phyloP scores from a whole-genome alignment of 2,888 invertebrate genomes.

The Ganaspis brasiliensis region DNA sequence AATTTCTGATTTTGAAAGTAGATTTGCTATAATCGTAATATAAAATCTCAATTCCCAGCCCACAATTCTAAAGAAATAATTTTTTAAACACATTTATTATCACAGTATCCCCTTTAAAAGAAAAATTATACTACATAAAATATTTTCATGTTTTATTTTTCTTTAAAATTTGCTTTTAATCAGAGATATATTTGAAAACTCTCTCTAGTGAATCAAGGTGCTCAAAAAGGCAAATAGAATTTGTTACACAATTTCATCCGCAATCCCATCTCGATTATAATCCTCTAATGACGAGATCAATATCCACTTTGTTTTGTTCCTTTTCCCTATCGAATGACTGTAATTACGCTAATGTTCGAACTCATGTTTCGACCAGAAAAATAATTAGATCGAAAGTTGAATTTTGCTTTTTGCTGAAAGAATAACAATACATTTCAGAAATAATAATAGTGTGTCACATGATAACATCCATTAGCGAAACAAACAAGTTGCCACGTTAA shows the following conservation, averaged over 20 bases:
- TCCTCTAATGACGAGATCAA: not conserved
- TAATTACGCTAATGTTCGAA: not conserved
- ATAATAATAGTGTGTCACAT: not conserved
- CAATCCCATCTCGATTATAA: not conserved
- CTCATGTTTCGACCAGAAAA: not conserved
- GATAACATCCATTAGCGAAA: constrained; percentile 17
- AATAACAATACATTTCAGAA: not conserved
- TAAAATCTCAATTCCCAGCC: no score
- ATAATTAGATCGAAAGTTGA: constrained; percentile 6
- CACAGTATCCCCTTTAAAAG: no score
- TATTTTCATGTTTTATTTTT: no score
- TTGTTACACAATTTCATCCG: not conserved
- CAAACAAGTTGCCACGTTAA: constrained; percentile 19
- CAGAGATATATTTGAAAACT: no score
- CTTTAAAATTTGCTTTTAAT: no score
- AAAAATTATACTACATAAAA: no score
- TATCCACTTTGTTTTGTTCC: not conserved
- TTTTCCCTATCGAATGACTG: constrained; percentile 9
- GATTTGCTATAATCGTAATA: no score
- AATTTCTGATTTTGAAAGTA: no score
- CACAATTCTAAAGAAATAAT: no score
- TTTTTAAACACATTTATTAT: no score
- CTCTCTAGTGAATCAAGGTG: not conserved
- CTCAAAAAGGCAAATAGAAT: not conserved
- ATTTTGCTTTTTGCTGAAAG: not conserved